Evolutionary conservation across 2,888 invertebrate species (phyloP).

Genomic region (Drosophila quinaria): DNA sequence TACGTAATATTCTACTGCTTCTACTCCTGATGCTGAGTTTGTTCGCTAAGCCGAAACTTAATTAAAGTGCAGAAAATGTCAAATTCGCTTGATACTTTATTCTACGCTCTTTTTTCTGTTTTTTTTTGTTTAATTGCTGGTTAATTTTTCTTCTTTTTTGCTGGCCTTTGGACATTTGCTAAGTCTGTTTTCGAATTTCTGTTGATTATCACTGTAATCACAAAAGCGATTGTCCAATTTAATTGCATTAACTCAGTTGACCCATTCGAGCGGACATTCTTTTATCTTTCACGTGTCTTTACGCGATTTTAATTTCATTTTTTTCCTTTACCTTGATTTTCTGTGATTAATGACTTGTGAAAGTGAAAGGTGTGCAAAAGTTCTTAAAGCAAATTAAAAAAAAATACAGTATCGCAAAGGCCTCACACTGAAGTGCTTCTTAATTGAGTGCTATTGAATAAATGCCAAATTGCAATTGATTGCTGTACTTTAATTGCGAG

Average conservation of each 20-base stretch:
- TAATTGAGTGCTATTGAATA: constrained; percentile 63
- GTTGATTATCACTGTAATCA: constrained; percentile 62
- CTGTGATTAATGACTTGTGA: constrained; percentile 76
- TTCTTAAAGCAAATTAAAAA: constrained; percentile 7
- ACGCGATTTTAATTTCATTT: constrained; percentile 36
- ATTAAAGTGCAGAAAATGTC: constrained; percentile 51
- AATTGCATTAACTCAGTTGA: constrained; percentile 66
- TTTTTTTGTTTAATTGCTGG: constrained; percentile 33
- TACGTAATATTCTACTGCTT: constrained; percentile 42
- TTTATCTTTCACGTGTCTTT: constrained; percentile 36
- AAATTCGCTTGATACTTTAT: constrained; percentile 37
- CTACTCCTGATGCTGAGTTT: constrained; percentile 18
- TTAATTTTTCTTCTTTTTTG: constrained; percentile 13
- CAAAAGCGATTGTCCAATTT: constrained; percentile 55
- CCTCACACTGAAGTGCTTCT: constrained; percentile 24
- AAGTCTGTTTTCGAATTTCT: constrained; percentile 51
- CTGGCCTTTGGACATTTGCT: background rate
- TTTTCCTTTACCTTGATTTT: constrained; percentile 21
- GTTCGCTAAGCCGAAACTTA: constrained; percentile 45
- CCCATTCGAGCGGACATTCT: constrained; percentile 54
- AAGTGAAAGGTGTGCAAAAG: constrained; percentile 69
- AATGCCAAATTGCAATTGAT: constrained; percentile 26
- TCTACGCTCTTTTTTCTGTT: constrained; percentile 16
- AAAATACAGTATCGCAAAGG: constrained; percentile 3
- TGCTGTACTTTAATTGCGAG: constrained; percentile 7